Conservation (phyloP, 2,888 invertebrate species). For the Tenthredo amoena region DNA sequence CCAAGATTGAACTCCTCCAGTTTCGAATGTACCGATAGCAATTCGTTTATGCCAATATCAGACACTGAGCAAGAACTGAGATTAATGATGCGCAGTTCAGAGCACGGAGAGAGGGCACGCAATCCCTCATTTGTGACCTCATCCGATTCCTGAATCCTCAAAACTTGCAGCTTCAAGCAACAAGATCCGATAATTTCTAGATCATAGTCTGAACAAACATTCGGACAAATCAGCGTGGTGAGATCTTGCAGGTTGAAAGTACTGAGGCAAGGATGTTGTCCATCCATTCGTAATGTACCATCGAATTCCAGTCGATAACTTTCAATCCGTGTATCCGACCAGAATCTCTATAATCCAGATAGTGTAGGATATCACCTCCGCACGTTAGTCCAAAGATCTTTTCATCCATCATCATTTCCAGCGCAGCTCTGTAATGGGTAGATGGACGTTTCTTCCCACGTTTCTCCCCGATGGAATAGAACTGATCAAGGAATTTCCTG, state of each 20-base stretch:
- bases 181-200: neutral
- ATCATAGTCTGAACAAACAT: neutral
- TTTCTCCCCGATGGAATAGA: neutral
- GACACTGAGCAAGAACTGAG: neutral
- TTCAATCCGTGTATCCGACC: neutral
- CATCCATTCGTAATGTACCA: neutral
- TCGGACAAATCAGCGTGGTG: neutral
- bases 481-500: neutral
- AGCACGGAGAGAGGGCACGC: neutral
- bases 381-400: neutral
- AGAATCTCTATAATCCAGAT: neutral
- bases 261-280: neutral
- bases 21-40: neutral
- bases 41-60: neutral
- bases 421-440: neutral
- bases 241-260: neutral
- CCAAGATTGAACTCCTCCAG: slow-evolving; percentile 17
- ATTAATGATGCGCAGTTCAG: neutral
- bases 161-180: neutral
- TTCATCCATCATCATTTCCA: slow-evolving; percentile 2
- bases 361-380: neutral
- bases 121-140: neutral
- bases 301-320: neutral
- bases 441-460: neutral
- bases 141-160: neutral